Evolutionary conservation across 2,888 invertebrate genomes (phyloP).

Genomic region (Rhogogaster chlorosoma): DNA sequence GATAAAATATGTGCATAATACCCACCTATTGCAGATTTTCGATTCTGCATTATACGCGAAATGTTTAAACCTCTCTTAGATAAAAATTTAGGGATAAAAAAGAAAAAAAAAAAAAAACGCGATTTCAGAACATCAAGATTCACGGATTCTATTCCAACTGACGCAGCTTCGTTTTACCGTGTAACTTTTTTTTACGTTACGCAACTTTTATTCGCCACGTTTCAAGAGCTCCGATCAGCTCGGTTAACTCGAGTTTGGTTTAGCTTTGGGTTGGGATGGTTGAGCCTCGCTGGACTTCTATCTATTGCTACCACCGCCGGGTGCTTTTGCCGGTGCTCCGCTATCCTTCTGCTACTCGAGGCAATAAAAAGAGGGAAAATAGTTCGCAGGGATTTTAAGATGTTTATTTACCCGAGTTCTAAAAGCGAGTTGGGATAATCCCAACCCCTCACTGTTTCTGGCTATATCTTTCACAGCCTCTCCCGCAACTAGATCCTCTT

Average conservation of each 20-base stretch:
- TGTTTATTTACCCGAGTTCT: conserved; percentile 40
- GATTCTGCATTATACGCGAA: neutral
- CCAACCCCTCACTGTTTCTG: conserved; percentile 32
- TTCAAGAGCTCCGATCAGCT: conserved; percentile 26
- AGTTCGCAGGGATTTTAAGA: conserved; percentile 45
- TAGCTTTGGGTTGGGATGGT: neutral
- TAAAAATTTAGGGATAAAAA: neutral
- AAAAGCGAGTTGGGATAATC: conserved; percentile 29
- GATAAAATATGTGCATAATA: conserved; percentile 12
- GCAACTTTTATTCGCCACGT: conserved; percentile 14
- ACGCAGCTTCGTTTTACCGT: conserved; percentile 39
- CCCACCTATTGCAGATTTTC: neutral
- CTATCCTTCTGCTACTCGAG: neutral
- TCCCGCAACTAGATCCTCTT: conserved; percentile 27
- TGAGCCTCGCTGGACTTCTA: conserved; percentile 1
- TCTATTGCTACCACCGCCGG: neutral
- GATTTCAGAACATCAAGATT: neutral
- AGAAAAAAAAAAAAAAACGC: neutral
- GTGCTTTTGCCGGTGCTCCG: neutral
- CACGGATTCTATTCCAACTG: conserved; percentile 29
- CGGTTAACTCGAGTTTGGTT: conserved; percentile 16
- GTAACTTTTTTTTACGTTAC: conserved; percentile 33
- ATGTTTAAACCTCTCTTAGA: neutral
- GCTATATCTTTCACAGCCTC: neutral
- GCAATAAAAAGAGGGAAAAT: conserved; percentile 28